Conservation (phyloP, 2,113 vertebrate genomes). For the Uropsilus gracilis region DNA sequence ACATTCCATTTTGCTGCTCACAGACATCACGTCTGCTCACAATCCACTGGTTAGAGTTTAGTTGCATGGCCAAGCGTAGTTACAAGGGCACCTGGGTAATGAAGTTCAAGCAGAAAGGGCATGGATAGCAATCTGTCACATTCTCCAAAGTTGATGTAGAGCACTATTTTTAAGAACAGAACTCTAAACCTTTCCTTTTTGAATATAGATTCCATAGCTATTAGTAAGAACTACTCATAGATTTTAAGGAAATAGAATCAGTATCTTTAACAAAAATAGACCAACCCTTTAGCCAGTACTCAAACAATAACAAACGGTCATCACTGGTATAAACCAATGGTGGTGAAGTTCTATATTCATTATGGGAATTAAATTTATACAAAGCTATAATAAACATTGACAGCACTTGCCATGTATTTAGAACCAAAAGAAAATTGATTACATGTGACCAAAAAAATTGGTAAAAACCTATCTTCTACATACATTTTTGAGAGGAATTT, state of each 20-base stretch:
- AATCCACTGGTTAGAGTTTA: not conserved
- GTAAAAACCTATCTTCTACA: not conserved
- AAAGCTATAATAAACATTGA: not conserved
- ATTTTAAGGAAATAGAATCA: constrained; percentile 2
- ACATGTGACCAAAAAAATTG: not conserved
- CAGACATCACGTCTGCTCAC: not conserved
- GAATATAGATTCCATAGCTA: not conserved
- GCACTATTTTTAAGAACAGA: not conserved
- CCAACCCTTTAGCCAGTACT: not conserved
- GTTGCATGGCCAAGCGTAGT: not conserved
- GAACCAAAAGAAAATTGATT: not conserved
- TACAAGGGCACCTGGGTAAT: not conserved
- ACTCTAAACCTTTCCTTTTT: not conserved
- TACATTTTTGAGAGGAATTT: constrained; percentile 19
- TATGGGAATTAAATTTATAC: not conserved
- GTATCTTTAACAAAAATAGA: constrained; percentile 68
- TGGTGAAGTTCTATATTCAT: not conserved
- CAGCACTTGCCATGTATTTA: not conserved
- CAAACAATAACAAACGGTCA: constrained; percentile 47
- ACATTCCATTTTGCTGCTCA: not conserved
- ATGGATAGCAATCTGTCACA: not conserved
- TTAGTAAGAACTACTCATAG: not conserved
- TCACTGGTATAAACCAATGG: not conserved
- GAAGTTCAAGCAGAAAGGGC: not conserved
- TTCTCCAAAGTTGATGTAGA: not conserved